phyloP scores from a whole-genome alignment of 2,797 vertebrate species.

The Chaenodraco wilsoni region DNA sequence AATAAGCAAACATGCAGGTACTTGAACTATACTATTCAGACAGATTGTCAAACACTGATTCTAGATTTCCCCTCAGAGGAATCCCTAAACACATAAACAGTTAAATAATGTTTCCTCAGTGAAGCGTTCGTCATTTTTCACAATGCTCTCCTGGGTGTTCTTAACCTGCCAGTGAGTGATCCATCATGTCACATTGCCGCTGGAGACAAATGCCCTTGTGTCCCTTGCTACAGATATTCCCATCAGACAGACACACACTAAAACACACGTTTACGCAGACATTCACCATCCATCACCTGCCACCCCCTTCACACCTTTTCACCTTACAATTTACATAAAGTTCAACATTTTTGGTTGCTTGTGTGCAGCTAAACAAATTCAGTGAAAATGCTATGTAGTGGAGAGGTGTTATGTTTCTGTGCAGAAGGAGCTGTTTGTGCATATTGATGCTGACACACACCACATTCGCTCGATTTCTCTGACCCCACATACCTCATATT shows the following conservation, averaged over 20 bases:
- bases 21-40: background rate
- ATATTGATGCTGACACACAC: constrained; percentile 1
- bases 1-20: background rate
- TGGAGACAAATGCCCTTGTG: constrained; percentile 61
- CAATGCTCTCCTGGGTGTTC: constrained; percentile 54
- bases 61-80: constrained; percentile 17
- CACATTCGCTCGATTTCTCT: constrained; percentile 9
- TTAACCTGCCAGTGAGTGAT: constrained; percentile 44
- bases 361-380: constrained; percentile 7
- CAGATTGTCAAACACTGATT: constrained; percentile 8
- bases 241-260: constrained; percentile 10
- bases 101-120: constrained; percentile 48
- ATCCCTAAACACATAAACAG: constrained; percentile 27
- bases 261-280: background rate
- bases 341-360: constrained; percentile 8
- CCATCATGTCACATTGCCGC: constrained; percentile 60
- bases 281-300: constrained; percentile 47
- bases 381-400: background rate
- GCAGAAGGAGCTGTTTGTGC: constrained; percentile 8
- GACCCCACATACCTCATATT: constrained; percentile 21
- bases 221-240: constrained; percentile 35
- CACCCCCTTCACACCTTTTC: background rate
- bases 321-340: background rate
- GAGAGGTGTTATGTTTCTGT: constrained; percentile 3
- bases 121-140: constrained; percentile 54